Evolutionary conservation across 2,888 invertebrate genomes (phyloP), one percentile per base, ranked within the genome.

Genomic region (Papilio demoleus): DNA sequence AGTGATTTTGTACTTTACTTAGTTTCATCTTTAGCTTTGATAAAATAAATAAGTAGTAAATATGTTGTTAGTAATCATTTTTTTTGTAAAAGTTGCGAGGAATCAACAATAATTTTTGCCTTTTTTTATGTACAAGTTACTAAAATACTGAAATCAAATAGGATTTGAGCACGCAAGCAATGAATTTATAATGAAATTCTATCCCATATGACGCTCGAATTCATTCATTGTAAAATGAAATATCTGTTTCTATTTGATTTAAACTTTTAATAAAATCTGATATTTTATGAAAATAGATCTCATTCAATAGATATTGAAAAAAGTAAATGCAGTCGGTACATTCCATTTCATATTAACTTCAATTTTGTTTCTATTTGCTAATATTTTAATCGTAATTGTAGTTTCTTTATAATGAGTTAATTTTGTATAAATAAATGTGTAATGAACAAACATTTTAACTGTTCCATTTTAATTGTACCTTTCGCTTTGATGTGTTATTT

Each of bases 321-420:
- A 59, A 63, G n/a, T 63, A 42, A 45, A 45, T 45, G 60, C 53
- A 66, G 19, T 19, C 17, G 9, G 12, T 14, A 38, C 9, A 22
- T 42, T 58, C 47, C 24, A 42, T 42, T 47, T 27, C 63, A 63
- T 63, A 66, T 60, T 34, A 60, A 34, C 40, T 60, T 40, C 67
- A n/a, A 68, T 65, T 71, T 40, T 70, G 59, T 67, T 70, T 65
- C 40, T 31, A 56, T 70, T 45, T 2, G 14, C 38, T 38, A 34
- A 59, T 70, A 72, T 72, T 72, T 72, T 63, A 53, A 47, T 62
- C 67, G 22, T 38, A 59, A 40, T 56, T 67, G 38, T 36, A 67
- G n/a, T 65, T 45, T 50, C 45, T 70, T 42, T 22, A 34, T 62
- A 50, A 59, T 65, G 12, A 38, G 1, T 38, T 31, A 31, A 63